Evolutionary conservation across 2,888 invertebrate genomes (phyloP), one percentile per base, ranked within the genome.

Genomic region (Pinctada fucata): DNA sequence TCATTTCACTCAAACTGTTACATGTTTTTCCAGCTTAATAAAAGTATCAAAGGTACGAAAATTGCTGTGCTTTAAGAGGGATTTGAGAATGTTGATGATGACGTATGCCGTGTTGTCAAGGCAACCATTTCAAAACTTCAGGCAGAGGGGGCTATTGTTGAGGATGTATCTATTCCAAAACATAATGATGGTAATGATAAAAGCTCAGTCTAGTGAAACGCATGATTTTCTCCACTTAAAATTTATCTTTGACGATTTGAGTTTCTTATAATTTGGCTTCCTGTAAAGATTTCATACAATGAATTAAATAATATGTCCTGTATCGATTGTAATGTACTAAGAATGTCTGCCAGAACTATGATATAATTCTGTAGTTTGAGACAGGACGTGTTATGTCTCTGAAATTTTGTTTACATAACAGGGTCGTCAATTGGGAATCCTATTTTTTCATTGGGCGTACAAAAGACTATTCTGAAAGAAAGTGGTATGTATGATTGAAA

Each of bases 41-140:
- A 71, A 2, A 83, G 82, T 48, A 72, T 91, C 2, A 64, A 71
- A 3, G 88, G 87, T 2, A 83, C 85, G 74, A 86, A 86, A 80
- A 78, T 91, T 4, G 91, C 89, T 4, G 16, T 91, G 6, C 76
- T 91, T 45, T 86, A 80, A 47, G 91, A 91, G 82, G 91, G 91
- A 0, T 90, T 90, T 82, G 86, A 83, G 0, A 71, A 47, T 0
- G 86, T 87, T 80, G 87, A 88, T 49, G 73, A 74, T 4, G 89
- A 86, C 47, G 88, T 91, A 3, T 79, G 80, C 4, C 75, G 45
- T 5, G 76, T 88, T 13, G 90, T 91, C 1, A 77, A 78, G 50
- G 74, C 76, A n/a, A 87, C 89, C 3, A 86, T 87, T 0, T 47
- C 75, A 2, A 71, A 45, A 47, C 72, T 89, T 16, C 75, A n/a